Conservation (phyloP, 1,140 invertebrate genomes). For the Danaus melanippus region DNA sequence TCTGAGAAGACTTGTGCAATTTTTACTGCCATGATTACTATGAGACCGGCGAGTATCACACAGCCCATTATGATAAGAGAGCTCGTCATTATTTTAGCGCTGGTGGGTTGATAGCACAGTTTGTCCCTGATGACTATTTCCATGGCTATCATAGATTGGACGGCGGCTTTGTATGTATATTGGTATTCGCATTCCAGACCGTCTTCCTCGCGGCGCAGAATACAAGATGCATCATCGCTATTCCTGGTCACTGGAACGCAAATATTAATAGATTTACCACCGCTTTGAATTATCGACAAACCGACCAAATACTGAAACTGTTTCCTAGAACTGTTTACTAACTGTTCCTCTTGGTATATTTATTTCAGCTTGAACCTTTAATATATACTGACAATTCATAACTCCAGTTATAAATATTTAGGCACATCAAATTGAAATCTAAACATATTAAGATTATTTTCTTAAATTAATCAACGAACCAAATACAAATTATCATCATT, state of each 20-base stretch:
- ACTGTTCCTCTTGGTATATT: too few species aligned
- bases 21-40: slow-evolving; percentile 56
- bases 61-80: slow-evolving; percentile 54
- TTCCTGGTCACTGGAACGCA: slow-evolving; percentile 26
- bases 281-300: not conserved
- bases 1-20: slow-evolving; percentile 63
- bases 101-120: slow-evolving; percentile 53
- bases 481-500: not conserved
- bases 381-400: too few species aligned
- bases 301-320: not conserved
- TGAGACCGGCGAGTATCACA: slow-evolving; percentile 60
- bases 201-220: slow-evolving; percentile 57
- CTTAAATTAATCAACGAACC: not conserved
- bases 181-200: slow-evolving; percentile 66
- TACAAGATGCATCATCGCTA: slow-evolving; percentile 40
- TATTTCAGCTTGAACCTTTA: too few species aligned
- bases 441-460: too few species aligned
- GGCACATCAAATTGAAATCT: too few species aligned
- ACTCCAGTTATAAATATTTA: too few species aligned
- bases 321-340: too few species aligned
- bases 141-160: slow-evolving; percentile 34
- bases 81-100: slow-evolving; percentile 46
- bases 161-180: slow-evolving; percentile 58
- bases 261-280: slow-evolving; percentile 1
- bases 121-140: slow-evolving; percentile 54